A percentile compares a stretch with the other conserved stretches of the same genome.
phyloP scores from a whole-genome alignment of 1,140 invertebrate species.

The Trichonephila clavipes region DNA sequence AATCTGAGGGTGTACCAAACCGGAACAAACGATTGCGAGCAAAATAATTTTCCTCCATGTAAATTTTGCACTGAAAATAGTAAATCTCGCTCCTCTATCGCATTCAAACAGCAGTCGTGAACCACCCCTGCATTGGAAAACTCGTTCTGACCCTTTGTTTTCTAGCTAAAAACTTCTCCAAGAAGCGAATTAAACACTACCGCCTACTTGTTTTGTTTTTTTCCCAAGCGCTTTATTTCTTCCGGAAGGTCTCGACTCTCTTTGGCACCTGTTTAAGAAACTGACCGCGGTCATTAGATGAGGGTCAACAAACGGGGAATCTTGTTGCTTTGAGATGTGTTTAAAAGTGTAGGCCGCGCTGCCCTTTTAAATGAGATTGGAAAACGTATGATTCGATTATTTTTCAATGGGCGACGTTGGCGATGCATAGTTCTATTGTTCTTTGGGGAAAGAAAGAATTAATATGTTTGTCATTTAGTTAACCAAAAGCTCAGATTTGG shows the following conservation, averaged over 20 bases:
- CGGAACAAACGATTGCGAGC: constrained; percentile 45
- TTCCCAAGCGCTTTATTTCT: not conserved
- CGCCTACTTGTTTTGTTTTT: constrained; percentile 7
- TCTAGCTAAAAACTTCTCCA: not conserved
- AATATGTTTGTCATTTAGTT: not conserved
- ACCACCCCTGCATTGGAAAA: not conserved
- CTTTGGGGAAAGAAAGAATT: not conserved
- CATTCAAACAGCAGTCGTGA: not conserved
- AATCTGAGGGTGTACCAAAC: constrained; percentile 38
- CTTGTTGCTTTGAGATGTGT: not conserved
- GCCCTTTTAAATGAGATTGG: not conserved
- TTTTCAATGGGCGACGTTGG: not conserved
- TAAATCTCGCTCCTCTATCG: constrained; percentile 31
- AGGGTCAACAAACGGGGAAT: constrained; percentile 43
- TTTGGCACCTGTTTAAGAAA: constrained; percentile 26
- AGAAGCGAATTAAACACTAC: constrained; percentile 32
- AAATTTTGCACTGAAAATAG: constrained; percentile 36
- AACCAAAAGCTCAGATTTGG: not conserved
- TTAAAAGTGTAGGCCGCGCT: not conserved
- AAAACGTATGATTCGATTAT: constrained; percentile 1
- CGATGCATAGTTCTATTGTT: constrained; percentile 18
- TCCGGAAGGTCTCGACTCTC: not conserved
- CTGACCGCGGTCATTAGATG: constrained; percentile 15
- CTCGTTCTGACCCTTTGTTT: constrained; percentile 7
- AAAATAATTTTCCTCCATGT: not conserved